Conservation (phyloP, 2,797 vertebrate genomes). For the Oreortyx pictus region DNA sequence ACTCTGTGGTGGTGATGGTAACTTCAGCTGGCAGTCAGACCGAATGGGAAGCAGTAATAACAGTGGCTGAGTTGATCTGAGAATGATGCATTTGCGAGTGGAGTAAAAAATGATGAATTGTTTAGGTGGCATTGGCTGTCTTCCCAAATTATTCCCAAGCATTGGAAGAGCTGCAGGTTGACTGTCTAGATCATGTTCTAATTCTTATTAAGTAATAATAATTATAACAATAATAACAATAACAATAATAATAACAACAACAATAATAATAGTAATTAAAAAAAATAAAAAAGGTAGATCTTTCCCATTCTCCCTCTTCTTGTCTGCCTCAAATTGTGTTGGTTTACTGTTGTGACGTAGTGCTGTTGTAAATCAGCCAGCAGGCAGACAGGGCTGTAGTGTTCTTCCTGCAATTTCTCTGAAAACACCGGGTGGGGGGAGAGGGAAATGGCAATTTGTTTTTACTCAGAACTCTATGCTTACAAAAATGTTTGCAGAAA, state of each 20-base stretch:
- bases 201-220: background rate
- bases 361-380: constrained; percentile 38
- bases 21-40: background rate
- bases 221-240: too few species aligned
- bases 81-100: background rate
- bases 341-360: background rate
- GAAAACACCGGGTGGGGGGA: background rate
- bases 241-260: too few species aligned
- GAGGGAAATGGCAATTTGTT: background rate
- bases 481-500: background rate
- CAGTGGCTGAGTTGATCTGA: background rate
- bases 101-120: background rate
- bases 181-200: background rate
- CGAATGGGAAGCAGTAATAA: background rate
- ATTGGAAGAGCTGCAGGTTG: background rate
- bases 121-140: background rate
- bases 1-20: background rate
- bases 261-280: too few species aligned
- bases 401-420: constrained; percentile 25
- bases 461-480: background rate
- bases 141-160: background rate
- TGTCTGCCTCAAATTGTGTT: background rate
- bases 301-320: background rate
- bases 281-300: background rate
- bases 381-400: constrained; percentile 28